phyloP scores from a whole-genome alignment of 2,888 invertebrate genomes.

The Apocheima hispidaria region DNA sequence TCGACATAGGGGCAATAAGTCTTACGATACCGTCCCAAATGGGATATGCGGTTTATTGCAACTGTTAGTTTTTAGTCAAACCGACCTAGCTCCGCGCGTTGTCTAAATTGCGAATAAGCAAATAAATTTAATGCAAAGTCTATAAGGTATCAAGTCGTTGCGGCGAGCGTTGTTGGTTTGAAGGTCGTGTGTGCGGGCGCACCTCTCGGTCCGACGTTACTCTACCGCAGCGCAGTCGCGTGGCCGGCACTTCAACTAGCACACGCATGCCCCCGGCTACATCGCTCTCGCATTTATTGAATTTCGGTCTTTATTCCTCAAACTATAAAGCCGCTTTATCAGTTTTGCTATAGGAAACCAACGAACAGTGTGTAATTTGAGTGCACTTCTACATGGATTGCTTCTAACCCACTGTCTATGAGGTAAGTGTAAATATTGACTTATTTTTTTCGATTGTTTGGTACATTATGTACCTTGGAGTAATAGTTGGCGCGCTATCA shows the following conservation, averaged over 20 bases:
- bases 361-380: slow-evolving; percentile 23
- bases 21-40: too few species aligned
- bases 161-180: slow-evolving; percentile 30
- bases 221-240: slow-evolving; percentile 56
- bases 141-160: slow-evolving; percentile 1
- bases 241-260: slow-evolving; percentile 50
- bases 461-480: slow-evolving; percentile 5
- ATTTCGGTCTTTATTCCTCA: slow-evolving; percentile 19
- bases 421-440: slow-evolving; percentile 42
- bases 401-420: slow-evolving; percentile 18
- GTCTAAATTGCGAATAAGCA: not conserved
- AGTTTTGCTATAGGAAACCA: slow-evolving; percentile 41
- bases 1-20: too few species aligned
- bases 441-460: slow-evolving; percentile 29
- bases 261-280: slow-evolving; percentile 22
- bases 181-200: slow-evolving; percentile 57
- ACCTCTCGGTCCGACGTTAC: slow-evolving; percentile 46
- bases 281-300: slow-evolving; percentile 2
- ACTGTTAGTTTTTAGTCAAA: not conserved
- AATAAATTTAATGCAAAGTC: not conserved
- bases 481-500: slow-evolving; percentile 28
- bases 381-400: slow-evolving; percentile 17
- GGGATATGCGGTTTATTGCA: too few species aligned
- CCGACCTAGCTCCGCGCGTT: not conserved
- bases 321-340: slow-evolving; percentile 26